A percentile compares a stretch with the other conserved stretches of the same genome.
phyloP scores from a whole-genome alignment of 37 sponge, comb jelly and placozoan genomes.

The Haliclona indistincta region DNA sequence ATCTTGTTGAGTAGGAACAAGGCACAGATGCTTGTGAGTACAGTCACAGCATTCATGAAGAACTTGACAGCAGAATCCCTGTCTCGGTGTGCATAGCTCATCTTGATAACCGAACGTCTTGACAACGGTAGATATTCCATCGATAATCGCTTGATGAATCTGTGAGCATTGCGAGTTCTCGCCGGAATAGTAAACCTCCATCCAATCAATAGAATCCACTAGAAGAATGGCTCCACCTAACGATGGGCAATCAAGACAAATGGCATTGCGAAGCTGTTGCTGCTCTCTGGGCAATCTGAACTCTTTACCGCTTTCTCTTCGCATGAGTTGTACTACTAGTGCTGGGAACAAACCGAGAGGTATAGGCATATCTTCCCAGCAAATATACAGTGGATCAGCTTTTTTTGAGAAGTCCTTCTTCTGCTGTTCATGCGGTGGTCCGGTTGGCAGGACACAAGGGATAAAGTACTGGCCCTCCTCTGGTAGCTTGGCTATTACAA shows the following conservation, averaged over 20 bases:
- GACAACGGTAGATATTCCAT: no score
- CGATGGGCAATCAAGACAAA: neutral
- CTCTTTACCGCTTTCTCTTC: neutral
- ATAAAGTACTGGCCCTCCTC: neutral
- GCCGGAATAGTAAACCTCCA: neutral
- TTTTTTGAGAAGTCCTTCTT: neutral
- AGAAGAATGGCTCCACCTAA: neutral
- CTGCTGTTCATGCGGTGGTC: neutral
- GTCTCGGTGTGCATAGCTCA: no score
- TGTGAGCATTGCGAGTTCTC: no score
- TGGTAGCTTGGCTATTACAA: neutral
- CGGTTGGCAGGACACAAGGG: neutral
- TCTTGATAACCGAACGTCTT: no score
- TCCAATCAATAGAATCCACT: neutral
- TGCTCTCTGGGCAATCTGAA: neutral
- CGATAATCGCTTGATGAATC: no score
- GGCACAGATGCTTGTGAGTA: no score
- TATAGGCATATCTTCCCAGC: neutral
- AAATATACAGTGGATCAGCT: neutral
- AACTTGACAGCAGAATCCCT: no score
- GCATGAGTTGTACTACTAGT: neutral
- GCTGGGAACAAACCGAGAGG: neutral
- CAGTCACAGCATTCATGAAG: no score
- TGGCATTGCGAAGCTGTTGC: neutral
- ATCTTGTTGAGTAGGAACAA: no score